Evolutionary conservation across 1,140 invertebrate species (phyloP), one percentile per base, ranked within the genome.

Genomic region (Musca domestica): DNA sequence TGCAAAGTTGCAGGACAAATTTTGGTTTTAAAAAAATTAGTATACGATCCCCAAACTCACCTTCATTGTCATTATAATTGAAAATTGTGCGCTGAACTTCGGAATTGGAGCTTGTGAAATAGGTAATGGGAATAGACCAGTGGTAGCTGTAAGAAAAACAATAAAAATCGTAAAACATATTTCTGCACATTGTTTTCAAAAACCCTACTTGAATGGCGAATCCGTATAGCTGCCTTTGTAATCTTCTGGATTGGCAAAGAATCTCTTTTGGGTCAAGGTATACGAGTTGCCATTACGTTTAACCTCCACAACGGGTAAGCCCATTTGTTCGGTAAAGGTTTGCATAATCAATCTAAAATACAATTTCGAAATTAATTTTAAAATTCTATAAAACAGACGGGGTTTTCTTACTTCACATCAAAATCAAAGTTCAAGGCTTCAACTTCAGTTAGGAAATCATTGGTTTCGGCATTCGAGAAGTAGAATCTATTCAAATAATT

Each of bases 251-350:
- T 93, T 88, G 1, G 86, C 82, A 0, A 94, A 83, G 75, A 93
- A 95, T 70, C 92, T 80, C 69, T 88, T 84, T 74, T 95, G 93
- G 0, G 85, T 90, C 0, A 95, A 82, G 2, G 82, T 83, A 56
- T 87, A 88, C 2, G 78, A 85, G 49, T 84, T 84, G 2, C 74
- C 73, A 56, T 66, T 70, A 20, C 76, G 78, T n/a, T 80, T 73
- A 2, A 93, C 88, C 2, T 83, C 87, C 0, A 98, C 82, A 0
- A 96, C 85, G 0, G 96, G 95, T 72, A 90, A 94, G 7, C 95
- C 95, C 90, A 93, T 96, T 84, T 98, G 95, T 46, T 87, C 85
- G 0, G 92, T 95, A 93, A 95, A 98, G 0, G 94, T 95, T 71
- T 95, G 89, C 92, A 98, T 94, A 54, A 98, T 90, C 17, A 85